Conservation (phyloP, 2,113 vertebrate genomes). For the Cricetomys ansorgei region DNA sequence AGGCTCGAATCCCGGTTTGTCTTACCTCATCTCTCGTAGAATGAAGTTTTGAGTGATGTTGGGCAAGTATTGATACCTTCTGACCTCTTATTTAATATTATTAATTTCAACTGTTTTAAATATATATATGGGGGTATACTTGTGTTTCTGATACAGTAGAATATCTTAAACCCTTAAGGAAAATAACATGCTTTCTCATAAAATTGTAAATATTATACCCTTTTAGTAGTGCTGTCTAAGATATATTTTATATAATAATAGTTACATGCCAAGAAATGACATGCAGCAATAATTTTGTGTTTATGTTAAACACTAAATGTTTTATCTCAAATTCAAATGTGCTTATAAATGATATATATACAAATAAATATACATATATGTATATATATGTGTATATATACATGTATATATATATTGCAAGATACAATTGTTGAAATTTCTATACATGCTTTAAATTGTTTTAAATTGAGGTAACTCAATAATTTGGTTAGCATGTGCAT, state of each 20-base stretch:
- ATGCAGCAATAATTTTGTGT: not conserved
- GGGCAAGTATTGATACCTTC: not conserved
- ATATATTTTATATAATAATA: not conserved
- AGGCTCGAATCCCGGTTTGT: not conserved
- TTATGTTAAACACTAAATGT: not conserved
- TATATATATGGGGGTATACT: not conserved
- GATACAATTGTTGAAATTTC: not conserved
- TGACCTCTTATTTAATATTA: not conserved
- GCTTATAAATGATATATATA: not conserved
- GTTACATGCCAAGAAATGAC: not conserved
- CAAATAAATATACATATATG: not conserved
- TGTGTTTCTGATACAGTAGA: not conserved
- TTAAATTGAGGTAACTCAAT: not conserved
- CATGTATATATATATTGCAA: not conserved
- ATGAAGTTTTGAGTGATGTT: not conserved
- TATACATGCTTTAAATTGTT: too few species aligned
- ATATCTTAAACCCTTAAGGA: not conserved
- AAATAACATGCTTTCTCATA: not conserved
- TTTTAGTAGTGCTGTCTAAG: not conserved
- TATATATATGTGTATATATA: not conserved
- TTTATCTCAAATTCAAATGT: slow-evolving; percentile 1
- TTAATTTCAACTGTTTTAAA: not conserved
- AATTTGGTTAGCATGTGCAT: not conserved
- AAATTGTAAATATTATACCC: not conserved
- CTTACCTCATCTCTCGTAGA: not conserved